Evolutionary conservation across 2,113 vertebrate species (phyloP).

Genomic region (Nothoprocta perdicaria): DNA sequence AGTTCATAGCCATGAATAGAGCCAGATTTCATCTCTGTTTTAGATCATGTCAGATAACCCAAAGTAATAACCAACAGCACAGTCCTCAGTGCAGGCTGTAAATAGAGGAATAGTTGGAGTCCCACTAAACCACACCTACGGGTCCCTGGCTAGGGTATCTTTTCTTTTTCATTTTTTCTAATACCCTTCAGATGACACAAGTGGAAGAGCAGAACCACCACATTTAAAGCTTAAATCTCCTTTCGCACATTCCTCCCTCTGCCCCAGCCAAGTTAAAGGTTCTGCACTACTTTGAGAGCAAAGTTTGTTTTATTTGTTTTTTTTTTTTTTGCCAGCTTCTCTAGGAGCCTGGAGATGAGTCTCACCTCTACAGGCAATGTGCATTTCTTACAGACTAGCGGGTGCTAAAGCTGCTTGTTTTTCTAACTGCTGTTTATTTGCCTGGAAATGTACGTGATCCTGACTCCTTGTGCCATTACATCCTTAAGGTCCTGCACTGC

Average conservation of each 20-base stretch:
- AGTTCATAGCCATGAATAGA: neutral
- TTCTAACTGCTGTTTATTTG: neutral
- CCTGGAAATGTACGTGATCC: neutral
- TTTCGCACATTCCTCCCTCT: neutral
- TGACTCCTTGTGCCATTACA: neutral
- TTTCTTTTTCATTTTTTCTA: neutral
- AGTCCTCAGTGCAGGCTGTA: neutral
- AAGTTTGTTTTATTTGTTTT: neutral
- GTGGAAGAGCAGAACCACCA: neutral
- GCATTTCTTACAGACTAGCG: neutral
- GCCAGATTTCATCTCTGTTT: neutral
- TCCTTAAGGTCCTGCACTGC: neutral
- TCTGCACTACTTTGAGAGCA: neutral
- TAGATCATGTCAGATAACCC: neutral
- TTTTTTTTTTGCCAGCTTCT: neutral
- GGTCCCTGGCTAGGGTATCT: neutral
- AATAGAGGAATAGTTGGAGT: slow-evolving; percentile 29
- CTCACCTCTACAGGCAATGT: neutral
- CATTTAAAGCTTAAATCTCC: neutral
- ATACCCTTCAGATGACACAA: neutral
- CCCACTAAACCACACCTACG: slow-evolving; percentile 21
- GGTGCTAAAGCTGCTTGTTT: neutral
- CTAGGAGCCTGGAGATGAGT: neutral
- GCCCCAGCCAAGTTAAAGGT: neutral
- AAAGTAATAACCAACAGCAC: neutral